A percentile compares a stretch with the other conserved stretches of the same genome.
Evolutionary conservation across 2,797 vertebrate species (phyloP).

Genomic region (Mormyrops boulengeri): DNA sequence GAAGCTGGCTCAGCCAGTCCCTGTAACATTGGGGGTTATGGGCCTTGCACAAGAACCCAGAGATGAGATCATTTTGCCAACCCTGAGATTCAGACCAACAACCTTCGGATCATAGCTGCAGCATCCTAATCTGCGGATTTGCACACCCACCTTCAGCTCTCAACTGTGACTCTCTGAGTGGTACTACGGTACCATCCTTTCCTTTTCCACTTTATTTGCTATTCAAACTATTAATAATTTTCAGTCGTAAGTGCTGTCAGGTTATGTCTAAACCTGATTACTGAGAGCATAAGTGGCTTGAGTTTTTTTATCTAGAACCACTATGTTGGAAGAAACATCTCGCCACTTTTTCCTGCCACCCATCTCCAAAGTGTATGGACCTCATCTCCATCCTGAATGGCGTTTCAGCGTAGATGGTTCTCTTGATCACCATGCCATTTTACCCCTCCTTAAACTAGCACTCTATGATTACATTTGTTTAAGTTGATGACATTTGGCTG

Average conservation of each 20-base stretch:
- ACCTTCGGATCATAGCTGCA: not conserved
- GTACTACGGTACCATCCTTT: not conserved
- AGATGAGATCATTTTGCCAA: not conserved
- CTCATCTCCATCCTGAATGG: not conserved
- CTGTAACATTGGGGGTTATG: not conserved
- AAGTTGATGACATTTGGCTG: not conserved
- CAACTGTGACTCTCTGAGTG: not conserved
- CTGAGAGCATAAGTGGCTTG: not conserved
- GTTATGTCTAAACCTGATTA: not conserved
- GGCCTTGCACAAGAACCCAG: not conserved
- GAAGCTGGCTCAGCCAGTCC: not conserved
- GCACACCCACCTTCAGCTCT: not conserved
- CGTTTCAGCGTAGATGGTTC: not conserved
- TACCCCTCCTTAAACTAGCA: not conserved
- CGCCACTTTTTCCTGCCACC: not conserved
- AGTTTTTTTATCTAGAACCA: not conserved
- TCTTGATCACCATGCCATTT: not conserved
- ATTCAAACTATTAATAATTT: not conserved
- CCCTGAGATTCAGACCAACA: not conserved
- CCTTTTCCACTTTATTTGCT: not conserved
- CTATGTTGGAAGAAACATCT: not conserved
- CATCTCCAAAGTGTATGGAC: not conserved
- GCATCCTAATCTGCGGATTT: not conserved
- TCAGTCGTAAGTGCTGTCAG: not conserved
- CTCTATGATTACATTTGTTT: not conserved